Base-by-base conservation (phyloP, 1,140 invertebrate species). In the Stegodyphus dumicola region DNA sequence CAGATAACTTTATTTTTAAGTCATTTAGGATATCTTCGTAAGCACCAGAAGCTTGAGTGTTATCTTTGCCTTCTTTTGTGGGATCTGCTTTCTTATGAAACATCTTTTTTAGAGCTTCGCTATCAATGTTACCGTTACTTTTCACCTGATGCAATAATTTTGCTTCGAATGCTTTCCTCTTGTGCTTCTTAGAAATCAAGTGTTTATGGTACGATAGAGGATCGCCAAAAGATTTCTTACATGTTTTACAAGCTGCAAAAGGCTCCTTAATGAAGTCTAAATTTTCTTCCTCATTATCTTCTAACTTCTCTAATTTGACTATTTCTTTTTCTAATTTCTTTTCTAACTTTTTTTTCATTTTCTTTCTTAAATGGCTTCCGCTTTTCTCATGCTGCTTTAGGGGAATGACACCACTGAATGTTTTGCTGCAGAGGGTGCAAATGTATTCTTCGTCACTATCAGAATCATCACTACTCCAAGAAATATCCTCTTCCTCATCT, bases 221-320 rank as follows among this genome's bases (percentile, higher is more conserved):
- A 6, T 48, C 69, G 9, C 3, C 5, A 49, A 71, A 71, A 49
- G 48, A 10, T 13, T 71, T 71, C 6, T 11, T 49, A 13, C 69
- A 71, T 5, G 15, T 71, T 71, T 71, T 33, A 51, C 69, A 71
- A 33, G 13, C 69, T 11, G 18, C 33, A 10, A 33, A 71, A 11
- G 18, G 69, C 5, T 71, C 33, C 0, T 51, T 3, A 13, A 11
- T 33, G 11, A 48, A 71, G 18, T 33, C 33, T 7, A 49, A 49
- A 49, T 71, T n/a, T 71, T 71, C 69, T 6, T 71, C 69, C 5
- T 48, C 69, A 10, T 71, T 33, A 7, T 71, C 69, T 7, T 71
- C 69, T 7, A 49, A 6, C 10, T 71, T 33, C 13, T 71, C 49
- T n/a, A 49, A 9, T 33, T 33, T 33, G 33, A 33, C 33, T 33